Evolutionary conservation across 2,888 invertebrate species (phyloP).

Genomic region (Hoplodrina ambigua): DNA sequence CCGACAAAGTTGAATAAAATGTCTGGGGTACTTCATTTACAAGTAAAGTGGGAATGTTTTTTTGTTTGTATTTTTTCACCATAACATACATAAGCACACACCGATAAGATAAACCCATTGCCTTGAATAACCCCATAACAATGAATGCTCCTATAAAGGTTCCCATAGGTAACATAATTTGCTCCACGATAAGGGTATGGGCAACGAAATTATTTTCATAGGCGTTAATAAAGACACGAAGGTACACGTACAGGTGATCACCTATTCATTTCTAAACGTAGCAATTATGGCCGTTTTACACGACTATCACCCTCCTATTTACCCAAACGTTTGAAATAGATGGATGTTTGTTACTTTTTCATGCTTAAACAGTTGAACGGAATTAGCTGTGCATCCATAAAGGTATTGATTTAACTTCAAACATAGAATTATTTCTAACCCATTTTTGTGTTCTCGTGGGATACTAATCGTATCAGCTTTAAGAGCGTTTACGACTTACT

Average conservation of each 20-base stretch:
- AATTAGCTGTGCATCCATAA: too few species aligned
- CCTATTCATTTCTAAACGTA: neutral
- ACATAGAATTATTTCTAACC: too few species aligned
- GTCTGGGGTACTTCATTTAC: too few species aligned
- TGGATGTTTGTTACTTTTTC: too few species aligned
- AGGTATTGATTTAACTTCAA: too few species aligned
- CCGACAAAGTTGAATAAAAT: too few species aligned
- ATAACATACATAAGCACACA: neutral
- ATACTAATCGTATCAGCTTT: too few species aligned
- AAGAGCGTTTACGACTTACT: too few species aligned
- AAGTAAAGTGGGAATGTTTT: too few species aligned
- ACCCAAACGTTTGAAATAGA: too few species aligned
- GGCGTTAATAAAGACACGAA: constrained; percentile 14
- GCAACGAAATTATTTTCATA: constrained; percentile 25
- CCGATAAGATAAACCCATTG: constrained; percentile 31
- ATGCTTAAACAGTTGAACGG: too few species aligned
- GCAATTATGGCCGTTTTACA: neutral
- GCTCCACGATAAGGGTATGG: constrained; percentile 17
- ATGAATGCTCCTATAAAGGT: constrained; percentile 34
- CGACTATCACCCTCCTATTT: neutral
- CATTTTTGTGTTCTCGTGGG: too few species aligned
- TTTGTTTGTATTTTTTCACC: constrained; percentile 2
- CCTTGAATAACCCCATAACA: constrained; percentile 38
- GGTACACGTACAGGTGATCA: neutral
- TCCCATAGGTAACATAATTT: constrained; percentile 32